Percentiles rank a stretch among this genome's conserved stretches.
phyloP scores from a whole-genome alignment of 2,797 vertebrate genomes.

The Furcifer pardalis region DNA sequence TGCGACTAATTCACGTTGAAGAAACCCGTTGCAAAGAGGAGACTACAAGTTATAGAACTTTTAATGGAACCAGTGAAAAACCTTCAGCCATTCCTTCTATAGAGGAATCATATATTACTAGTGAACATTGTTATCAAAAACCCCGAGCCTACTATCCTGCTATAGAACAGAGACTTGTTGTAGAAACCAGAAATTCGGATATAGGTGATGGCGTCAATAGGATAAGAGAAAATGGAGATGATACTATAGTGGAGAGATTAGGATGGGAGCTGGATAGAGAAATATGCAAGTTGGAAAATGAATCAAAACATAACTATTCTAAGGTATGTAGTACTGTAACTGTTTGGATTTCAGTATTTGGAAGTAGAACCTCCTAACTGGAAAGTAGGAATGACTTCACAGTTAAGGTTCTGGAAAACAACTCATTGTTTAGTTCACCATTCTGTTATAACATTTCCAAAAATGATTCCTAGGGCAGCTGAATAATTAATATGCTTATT shows the following conservation, averaged over 20 bases:
- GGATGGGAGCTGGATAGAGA: slow-evolving; percentile 84
- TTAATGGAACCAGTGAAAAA: slow-evolving; percentile 83
- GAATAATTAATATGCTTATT: neutral
- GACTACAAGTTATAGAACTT: slow-evolving; percentile 76
- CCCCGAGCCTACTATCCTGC: slow-evolving; percentile 92
- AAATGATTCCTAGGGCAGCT: neutral
- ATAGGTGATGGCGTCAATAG: slow-evolving; percentile 87
- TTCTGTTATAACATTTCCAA: too few relatives aligned
- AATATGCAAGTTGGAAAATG: slow-evolving; percentile 72
- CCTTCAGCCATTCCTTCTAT: slow-evolving; percentile 71
- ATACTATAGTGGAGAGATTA: slow-evolving; percentile 79
- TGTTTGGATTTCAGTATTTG: neutral
- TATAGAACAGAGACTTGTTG: slow-evolving; percentile 92
- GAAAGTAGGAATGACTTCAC: neutral
- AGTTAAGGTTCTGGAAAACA: neutral
- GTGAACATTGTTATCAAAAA: slow-evolving; percentile 98
- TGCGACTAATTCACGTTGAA: slow-evolving; percentile 72
- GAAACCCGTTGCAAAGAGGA: slow-evolving; percentile 76
- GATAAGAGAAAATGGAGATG: slow-evolving; percentile 82
- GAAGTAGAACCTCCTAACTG: neutral
- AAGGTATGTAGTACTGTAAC: slow-evolving; percentile 72
- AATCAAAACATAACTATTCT: slow-evolving; percentile 73
- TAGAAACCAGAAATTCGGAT: slow-evolving; percentile 89
- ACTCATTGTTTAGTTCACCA: neutral
- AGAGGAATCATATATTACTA: slow-evolving; percentile 95